phyloP scores from a whole-genome alignment of 1,140 invertebrate species.

The Eurosta solidaginis region DNA sequence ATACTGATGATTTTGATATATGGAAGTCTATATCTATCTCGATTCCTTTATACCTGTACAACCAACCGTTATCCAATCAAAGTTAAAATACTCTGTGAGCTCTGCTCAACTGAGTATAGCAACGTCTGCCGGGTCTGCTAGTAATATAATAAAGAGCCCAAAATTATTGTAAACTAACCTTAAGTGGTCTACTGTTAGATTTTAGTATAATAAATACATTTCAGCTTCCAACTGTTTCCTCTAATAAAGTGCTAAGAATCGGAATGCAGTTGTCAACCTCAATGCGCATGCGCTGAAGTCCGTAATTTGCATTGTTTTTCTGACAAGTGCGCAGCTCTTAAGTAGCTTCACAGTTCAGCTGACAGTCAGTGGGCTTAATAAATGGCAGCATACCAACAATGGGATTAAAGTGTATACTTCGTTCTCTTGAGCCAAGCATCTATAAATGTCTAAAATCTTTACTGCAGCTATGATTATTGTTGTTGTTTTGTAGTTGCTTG shows the following conservation, averaged over 20 bases:
- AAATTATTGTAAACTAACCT: too few relatives aligned
- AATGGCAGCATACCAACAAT: neutral
- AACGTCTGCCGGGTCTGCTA: too few relatives aligned
- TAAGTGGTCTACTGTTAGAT: too few relatives aligned
- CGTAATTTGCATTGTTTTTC: constrained; percentile 12
- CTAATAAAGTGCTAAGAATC: neutral
- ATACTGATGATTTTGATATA: too few relatives aligned
- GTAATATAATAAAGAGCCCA: too few relatives aligned
- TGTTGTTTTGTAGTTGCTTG: neutral
- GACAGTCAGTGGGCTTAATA: neutral
- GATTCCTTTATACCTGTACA: too few relatives aligned
- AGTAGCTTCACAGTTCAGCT: neutral
- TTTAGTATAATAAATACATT: too few relatives aligned
- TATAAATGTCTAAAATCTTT: neutral
- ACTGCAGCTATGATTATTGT: neutral
- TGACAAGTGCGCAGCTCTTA: constrained; percentile 16
- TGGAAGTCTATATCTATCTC: too few relatives aligned
- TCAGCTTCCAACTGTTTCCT: too few relatives aligned
- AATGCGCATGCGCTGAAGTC: neutral
- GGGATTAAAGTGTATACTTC: neutral
- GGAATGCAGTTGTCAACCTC: neutral
- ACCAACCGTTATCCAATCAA: too few relatives aligned
- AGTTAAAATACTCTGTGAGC: too few relatives aligned
- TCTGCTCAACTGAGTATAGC: too few relatives aligned
- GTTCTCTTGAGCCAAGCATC: neutral